Evolutionary conservation across 2,113 vertebrate genomes (phyloP), one percentile per base, ranked within the genome.

Genomic region (Mus pahari): DNA sequence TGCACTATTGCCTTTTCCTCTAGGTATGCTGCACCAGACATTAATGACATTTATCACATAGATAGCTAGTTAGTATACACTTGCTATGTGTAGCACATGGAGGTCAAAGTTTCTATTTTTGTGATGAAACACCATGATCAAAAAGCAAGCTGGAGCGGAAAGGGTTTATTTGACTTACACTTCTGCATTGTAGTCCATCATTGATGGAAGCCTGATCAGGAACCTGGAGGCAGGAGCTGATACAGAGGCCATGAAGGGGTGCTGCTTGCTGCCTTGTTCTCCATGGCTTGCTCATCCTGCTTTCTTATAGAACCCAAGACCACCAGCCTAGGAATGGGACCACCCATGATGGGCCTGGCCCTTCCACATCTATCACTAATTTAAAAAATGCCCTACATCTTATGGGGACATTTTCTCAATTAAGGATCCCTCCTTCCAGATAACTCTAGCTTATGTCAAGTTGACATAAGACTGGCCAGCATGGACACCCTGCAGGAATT

Each of bases 1-100:
- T 66, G 7, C 36, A 66, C 33, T 48, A 55, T n/a, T 83, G 24
- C 33, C 81, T 95, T 94, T 92, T 90, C 31, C 42, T 64, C 28
- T 39, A 60, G 16, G 28, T 93, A 62, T 93, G 28, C 48, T 75
- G 20, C 55, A 86, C 22, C 17, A 90, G 73, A 79, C 73, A 19
- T 89, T 93, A 58, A 62, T 92, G 64, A 96, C 55, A 79, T 89
- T 90, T 90, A 81, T n/a, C n/a, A n/a, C n/a, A n/a, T n/a, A n/a
- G n/a, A n/a, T n/a, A n/a, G n/a, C n/a, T n/a, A n/a, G n/a, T n/a
- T n/a, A n/a, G n/a, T n/a, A n/a, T n/a, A n/a, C 13, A 42, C 7
- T 4, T 39, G 22, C 58, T 66, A 14, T 66, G 64, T n/a, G 11
- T 31, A 39, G 81, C 8, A 1, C 28, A 26, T 45, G 39, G 82